Conservation (phyloP, 1,140 invertebrate species). For the Ladona fulva region DNA sequence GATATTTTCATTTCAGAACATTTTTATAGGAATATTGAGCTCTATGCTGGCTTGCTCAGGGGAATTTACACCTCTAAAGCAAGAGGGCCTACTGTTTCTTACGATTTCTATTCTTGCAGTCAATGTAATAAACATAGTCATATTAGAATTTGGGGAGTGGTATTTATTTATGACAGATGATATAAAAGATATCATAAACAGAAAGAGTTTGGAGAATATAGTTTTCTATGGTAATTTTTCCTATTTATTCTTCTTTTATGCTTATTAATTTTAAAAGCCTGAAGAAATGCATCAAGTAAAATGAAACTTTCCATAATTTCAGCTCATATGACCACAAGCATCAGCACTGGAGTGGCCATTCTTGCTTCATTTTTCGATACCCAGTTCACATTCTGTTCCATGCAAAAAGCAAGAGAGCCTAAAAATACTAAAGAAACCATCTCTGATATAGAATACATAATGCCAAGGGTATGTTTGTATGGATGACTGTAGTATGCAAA, state of each 20-base stretch:
- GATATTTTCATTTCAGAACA: not conserved
- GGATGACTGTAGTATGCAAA: not conserved
- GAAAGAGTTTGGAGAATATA: conserved; percentile 32
- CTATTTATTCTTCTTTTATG: no score
- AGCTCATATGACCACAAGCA: conserved; percentile 36
- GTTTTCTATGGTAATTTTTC: conserved; percentile 35
- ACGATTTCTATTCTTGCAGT: conserved; percentile 36
- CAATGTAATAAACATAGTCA: conserved; percentile 36
- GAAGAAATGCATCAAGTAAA: no score
- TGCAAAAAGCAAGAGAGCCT: conserved; percentile 28
- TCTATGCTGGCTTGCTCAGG: conserved; percentile 2
- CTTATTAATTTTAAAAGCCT: no score
- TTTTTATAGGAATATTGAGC: conserved; percentile 7
- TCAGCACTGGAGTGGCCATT: conserved; percentile 34
- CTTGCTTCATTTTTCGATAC: conserved; percentile 39
- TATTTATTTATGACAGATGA: conserved; percentile 33
- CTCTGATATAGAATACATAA: conserved; percentile 41
- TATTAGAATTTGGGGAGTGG: conserved; percentile 36
- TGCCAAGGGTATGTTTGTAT: conserved; percentile 37
- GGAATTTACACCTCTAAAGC: conserved; percentile 18
- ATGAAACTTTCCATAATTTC: conserved; percentile 22
- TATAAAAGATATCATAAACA: conserved; percentile 29
- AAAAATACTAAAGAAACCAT: conserved; percentile 34
- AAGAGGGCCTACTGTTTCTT: conserved; percentile 38
- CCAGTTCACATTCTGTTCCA: conserved; percentile 42